Evolutionary conservation across 2,888 invertebrate species (phyloP).

Genomic region (Torymus tubicola): DNA sequence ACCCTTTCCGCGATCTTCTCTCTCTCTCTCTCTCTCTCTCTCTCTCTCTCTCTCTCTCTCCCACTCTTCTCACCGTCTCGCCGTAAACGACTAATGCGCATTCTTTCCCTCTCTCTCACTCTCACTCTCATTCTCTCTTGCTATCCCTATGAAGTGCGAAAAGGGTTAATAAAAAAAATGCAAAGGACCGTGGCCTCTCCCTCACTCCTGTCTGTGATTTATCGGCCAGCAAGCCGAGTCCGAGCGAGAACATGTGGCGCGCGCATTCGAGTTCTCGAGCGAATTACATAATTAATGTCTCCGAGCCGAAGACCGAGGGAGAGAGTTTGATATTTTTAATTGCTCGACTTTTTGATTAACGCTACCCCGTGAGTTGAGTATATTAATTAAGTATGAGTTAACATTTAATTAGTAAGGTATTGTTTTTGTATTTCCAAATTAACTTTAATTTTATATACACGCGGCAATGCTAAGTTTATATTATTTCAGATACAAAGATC

Average conservation of each 20-base stretch:
- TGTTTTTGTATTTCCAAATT: too few species aligned
- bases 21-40: conserved; percentile 40
- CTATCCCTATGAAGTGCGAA: conserved; percentile 42
- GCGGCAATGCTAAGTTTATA: too few species aligned
- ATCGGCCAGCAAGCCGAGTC: conserved; percentile 59
- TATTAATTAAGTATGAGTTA: too few species aligned
- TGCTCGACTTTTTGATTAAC: conserved; percentile 12
- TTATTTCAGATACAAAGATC: too few species aligned
- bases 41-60: conserved; percentile 15
- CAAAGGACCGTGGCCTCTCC: conserved; percentile 59
- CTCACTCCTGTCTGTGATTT: conserved; percentile 64
- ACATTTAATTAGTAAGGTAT: too few species aligned
- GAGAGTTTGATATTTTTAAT: conserved; percentile 27
- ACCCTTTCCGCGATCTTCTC: conserved; percentile 19
- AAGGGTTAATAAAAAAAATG: conserved; percentile 62
- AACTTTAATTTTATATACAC: too few species aligned
- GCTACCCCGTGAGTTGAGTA: too few species aligned
- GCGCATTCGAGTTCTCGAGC: conserved; percentile 65
- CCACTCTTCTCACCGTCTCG: not conserved
- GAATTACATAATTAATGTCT: conserved; percentile 60
- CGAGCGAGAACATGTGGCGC: conserved; percentile 68
- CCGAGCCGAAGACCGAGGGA: not conserved
- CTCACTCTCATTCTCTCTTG: conserved; percentile 51
- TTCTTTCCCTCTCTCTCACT: conserved; percentile 34
- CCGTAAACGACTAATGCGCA: conserved; percentile 12